Conservation (phyloP, 2,113 vertebrate genomes). For the Forbesichthys papilliferus region DNA sequence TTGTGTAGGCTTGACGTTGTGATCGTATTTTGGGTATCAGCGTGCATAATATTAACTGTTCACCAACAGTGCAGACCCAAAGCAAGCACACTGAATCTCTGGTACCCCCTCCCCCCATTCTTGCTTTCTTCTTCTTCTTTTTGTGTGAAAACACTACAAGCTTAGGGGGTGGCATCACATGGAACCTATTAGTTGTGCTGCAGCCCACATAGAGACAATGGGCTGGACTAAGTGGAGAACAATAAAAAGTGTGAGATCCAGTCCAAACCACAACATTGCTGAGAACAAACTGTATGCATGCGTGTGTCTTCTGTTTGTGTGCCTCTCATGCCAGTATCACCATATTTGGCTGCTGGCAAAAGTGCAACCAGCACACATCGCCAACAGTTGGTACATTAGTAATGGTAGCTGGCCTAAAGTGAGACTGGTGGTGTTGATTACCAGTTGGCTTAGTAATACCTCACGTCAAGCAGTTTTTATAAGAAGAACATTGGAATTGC, state of each 20-base stretch:
- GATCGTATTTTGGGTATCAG: too few relatives aligned
- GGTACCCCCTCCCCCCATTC: background rate
- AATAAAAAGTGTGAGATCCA: too few relatives aligned
- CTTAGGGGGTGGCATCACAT: slow-evolving; percentile 28
- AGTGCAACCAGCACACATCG: background rate
- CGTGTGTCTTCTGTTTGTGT: too few relatives aligned
- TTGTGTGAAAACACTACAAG: slow-evolving; percentile 16
- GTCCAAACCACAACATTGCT: too few relatives aligned
- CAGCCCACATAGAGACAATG: slow-evolving; percentile 9
- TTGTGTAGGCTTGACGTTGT: too few relatives aligned
- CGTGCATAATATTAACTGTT: too few relatives aligned
- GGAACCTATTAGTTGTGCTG: slow-evolving; percentile 37
- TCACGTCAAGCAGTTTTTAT: background rate
- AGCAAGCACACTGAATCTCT: slow-evolving; percentile 6
- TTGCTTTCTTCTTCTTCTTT: background rate
- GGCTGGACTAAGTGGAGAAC: background rate
- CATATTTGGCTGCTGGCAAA: background rate
- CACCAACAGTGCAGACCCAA: too few relatives aligned
- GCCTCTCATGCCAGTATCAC: background rate
- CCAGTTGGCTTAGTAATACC: background rate
- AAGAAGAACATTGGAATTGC: too few relatives aligned
- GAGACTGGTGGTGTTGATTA: background rate
- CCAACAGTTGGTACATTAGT: background rate
- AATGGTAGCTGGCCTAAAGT: background rate
- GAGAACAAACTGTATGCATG: too few relatives aligned